phyloP scores from a whole-genome alignment of 2,797 vertebrate species.

The Psittacula echo region DNA sequence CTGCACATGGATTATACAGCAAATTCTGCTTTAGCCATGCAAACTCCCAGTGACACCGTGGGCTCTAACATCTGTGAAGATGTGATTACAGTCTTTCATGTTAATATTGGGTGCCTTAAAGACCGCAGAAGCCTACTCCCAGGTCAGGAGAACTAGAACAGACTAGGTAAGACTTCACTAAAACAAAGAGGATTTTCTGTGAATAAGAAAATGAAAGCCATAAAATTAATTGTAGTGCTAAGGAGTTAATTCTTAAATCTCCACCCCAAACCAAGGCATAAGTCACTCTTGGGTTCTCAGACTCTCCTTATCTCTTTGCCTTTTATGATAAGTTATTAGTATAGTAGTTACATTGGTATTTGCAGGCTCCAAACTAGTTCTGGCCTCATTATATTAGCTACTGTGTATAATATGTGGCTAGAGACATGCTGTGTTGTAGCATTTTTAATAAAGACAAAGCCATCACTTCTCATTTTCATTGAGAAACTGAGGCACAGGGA shows the following conservation, averaged over 20 bases:
- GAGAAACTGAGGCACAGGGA: background rate
- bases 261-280: fast-evolving
- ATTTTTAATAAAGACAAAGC: background rate
- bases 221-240: background rate
- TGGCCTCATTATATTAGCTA: background rate
- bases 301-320: background rate
- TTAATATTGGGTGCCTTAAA: slow-evolving; percentile 49
- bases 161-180: background rate
- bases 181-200: slow-evolving; percentile 25
- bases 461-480: background rate
- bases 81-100: slow-evolving; percentile 56
- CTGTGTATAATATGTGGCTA: background rate
- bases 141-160: slow-evolving; percentile 20
- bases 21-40: slow-evolving; percentile 60
- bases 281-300: background rate
- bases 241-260: slow-evolving; percentile 4
- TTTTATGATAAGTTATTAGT: background rate
- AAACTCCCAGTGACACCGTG: slow-evolving; percentile 51
- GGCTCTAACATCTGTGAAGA: slow-evolving; percentile 61
- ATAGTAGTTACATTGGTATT: background rate
- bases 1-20: slow-evolving; percentile 40
- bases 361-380: background rate
- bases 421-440: fast-evolving
- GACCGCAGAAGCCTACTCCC: background rate
- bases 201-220: background rate